These are phyloP conservation scores for Calliopsis andreniformis DNA, from an alignment of 1,140 invertebrate genomes.

Conservation along the genomic window DNA sequence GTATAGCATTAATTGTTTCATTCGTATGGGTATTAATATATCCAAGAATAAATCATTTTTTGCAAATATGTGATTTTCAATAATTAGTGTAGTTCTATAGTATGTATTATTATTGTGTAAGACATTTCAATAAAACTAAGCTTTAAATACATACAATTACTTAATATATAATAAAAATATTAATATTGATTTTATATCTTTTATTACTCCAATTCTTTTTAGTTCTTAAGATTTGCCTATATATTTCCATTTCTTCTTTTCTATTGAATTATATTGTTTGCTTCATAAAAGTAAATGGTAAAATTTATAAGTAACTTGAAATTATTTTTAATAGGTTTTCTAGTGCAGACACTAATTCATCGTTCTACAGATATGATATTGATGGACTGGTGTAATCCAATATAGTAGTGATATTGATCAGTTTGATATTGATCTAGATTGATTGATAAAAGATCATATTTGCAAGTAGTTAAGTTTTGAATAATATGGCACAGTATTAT, in stretches of 20 bases:
- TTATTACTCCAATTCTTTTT: slow-evolving; percentile 10
- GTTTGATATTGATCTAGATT: slow-evolving; percentile 56
- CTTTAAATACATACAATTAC: not conserved
- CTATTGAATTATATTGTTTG: not conserved
- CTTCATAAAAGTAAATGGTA: slow-evolving; percentile 10
- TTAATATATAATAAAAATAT: not conserved
- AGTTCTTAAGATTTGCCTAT: slow-evolving; percentile 17
- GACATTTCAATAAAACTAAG: not conserved
- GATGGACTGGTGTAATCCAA: slow-evolving; percentile 68
- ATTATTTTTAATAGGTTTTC: slow-evolving; percentile 72
- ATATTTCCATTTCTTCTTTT: slow-evolving; percentile 28
- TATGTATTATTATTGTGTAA: not conserved
- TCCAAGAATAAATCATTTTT: slow-evolving; percentile 10
- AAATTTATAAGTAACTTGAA: slow-evolving; percentile 32
- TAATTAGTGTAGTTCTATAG: slow-evolving; percentile 3
- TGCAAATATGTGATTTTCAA: slow-evolving; percentile 21
- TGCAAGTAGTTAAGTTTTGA: slow-evolving; percentile 56
- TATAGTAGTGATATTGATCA: slow-evolving; percentile 57
- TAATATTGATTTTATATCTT: slow-evolving; percentile 12
- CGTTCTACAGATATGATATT: slow-evolving; percentile 70
- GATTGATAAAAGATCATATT: slow-evolving; percentile 62
- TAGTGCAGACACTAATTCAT: slow-evolving; percentile 64
- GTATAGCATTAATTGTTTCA: not conserved
- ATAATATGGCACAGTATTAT: slow-evolving; percentile 80
- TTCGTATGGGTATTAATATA: not conserved